Conservation (phyloP, 2,113 vertebrate genomes). For the Otocyon megalotis region DNA sequence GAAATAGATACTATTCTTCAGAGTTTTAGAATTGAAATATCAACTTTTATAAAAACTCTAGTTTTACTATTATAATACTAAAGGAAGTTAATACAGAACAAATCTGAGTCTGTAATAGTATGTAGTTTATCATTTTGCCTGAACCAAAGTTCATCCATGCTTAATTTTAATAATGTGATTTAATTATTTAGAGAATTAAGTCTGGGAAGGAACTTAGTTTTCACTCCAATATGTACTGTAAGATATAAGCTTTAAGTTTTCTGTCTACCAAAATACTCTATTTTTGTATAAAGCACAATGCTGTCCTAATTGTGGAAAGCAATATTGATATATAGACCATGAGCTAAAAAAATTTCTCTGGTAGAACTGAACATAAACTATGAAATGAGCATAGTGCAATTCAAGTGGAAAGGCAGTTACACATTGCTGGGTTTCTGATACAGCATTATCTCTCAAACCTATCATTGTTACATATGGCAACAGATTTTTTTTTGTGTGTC, state of each 20-base stretch:
- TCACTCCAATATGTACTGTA: not conserved
- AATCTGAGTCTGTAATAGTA: not conserved
- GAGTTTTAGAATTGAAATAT: slow-evolving; percentile 63
- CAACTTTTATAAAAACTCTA: not conserved
- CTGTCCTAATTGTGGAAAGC: not conserved
- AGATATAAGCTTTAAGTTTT: not conserved
- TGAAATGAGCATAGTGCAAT: not conserved
- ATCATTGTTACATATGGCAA: not conserved
- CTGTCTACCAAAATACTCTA: not conserved
- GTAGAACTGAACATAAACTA: not conserved
- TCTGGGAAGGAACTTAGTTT: slow-evolving; percentile 32
- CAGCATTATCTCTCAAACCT: not conserved
- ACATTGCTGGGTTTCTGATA: not conserved
- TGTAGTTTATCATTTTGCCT: not conserved
- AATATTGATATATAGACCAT: not conserved
- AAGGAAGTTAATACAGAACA: not conserved
- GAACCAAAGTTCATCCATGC: not conserved
- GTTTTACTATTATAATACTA: not conserved
- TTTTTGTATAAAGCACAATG: not conserved
- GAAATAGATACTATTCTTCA: not conserved
- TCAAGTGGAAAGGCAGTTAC: not conserved
- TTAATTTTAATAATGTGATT: slow-evolving; percentile 36
- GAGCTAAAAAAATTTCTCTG: not conserved
- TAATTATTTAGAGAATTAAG: not conserved
- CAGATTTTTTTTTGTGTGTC: not conserved